Conservation (phyloP, 92 coral and sea anemone species). For the Porites lobata region DNA sequence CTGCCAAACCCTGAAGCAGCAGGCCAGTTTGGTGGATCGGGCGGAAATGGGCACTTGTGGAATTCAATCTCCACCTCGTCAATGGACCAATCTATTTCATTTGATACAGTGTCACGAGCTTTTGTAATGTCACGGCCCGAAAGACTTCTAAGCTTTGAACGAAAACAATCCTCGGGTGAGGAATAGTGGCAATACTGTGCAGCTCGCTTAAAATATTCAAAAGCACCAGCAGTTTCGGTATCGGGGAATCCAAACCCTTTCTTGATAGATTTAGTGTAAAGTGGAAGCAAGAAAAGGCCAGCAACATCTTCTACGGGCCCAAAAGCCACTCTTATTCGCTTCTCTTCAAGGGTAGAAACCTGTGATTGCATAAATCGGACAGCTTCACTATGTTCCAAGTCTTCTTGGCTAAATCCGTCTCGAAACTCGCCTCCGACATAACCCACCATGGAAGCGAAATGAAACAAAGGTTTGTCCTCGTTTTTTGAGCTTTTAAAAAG, state of each 20-base stretch:
- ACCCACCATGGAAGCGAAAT: conserved; percentile 47
- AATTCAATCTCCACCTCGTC: conserved; percentile 52
- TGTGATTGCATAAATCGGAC: conserved; percentile 53
- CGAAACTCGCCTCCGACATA: conserved; percentile 63
- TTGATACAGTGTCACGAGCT: conserved; percentile 13
- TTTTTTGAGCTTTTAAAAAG: conserved; percentile 41
- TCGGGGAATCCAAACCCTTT: conserved; percentile 58
- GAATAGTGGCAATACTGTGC: conserved; percentile 38
- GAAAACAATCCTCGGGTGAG: conserved; percentile 32
- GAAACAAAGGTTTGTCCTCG: conserved; percentile 17
- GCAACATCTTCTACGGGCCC: conserved; percentile 74
- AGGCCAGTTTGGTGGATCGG: conserved; percentile 36
- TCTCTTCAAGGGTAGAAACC: conserved; percentile 35
- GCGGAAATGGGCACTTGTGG: conserved; percentile 63
- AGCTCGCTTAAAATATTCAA: conserved; percentile 43
- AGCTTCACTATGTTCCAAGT: conserved; percentile 47
- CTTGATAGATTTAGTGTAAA: conserved; percentile 36
- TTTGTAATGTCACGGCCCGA: conserved; percentile 36
- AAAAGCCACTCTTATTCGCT: conserved; percentile 51
- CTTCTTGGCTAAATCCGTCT: conserved; percentile 46
- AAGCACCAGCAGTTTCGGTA: conserved; percentile 30
- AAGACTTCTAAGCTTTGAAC: conserved; percentile 19
- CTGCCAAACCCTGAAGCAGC: background rate
- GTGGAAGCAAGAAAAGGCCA: conserved; percentile 47
- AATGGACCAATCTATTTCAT: conserved; percentile 40